Percentiles rank a stretch among this genome's conserved stretches.
Conservation (phyloP, 2,888 invertebrate genomes). For the Panzeria rudis region DNA sequence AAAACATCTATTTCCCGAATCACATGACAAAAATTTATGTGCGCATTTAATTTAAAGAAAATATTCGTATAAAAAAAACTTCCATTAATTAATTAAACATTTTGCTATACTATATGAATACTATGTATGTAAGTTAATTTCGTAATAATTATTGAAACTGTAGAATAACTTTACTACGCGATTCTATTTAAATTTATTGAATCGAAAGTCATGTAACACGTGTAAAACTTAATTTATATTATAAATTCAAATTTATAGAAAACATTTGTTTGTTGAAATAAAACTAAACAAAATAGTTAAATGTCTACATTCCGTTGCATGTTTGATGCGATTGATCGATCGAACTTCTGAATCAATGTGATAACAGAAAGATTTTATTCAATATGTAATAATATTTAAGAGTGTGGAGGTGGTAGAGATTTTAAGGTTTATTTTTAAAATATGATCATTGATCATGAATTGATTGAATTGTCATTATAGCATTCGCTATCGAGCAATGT, state of each 20-base stretch:
- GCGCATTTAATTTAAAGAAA: conserved; percentile 28
- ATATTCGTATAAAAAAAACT: conserved; percentile 2
- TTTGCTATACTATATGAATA: conserved; percentile 22
- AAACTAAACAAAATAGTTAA: conserved; percentile 10
- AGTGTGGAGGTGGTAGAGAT: not conserved
- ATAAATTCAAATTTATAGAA: conserved; percentile 31
- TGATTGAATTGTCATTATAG: too few species aligned
- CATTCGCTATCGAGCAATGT: too few species aligned
- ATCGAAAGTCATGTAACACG: conserved; percentile 42
- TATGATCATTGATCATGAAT: too few species aligned
- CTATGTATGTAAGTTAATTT: conserved; percentile 28
- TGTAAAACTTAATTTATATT: conserved; percentile 39
- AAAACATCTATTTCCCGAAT: not conserved
- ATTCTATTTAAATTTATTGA: conserved; percentile 43
- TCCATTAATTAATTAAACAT: conserved; percentile 41
- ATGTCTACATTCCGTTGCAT: conserved; percentile 20
- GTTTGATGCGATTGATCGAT: conserved; percentile 5
- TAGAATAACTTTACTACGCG: conserved; percentile 24
- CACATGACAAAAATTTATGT: conserved; percentile 31
- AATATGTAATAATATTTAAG: too few species aligned
- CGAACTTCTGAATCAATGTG: not conserved
- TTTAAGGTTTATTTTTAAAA: too few species aligned
- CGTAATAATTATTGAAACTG: conserved; percentile 38
- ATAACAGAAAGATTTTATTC: conserved; percentile 1
- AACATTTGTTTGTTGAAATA: not conserved